Evolutionary conservation across 30 jellyfish, hydroid and myxozoan species (phyloP), one percentile per base, ranked within the genome.

Genomic region (Aurelia coerulea): DNA sequence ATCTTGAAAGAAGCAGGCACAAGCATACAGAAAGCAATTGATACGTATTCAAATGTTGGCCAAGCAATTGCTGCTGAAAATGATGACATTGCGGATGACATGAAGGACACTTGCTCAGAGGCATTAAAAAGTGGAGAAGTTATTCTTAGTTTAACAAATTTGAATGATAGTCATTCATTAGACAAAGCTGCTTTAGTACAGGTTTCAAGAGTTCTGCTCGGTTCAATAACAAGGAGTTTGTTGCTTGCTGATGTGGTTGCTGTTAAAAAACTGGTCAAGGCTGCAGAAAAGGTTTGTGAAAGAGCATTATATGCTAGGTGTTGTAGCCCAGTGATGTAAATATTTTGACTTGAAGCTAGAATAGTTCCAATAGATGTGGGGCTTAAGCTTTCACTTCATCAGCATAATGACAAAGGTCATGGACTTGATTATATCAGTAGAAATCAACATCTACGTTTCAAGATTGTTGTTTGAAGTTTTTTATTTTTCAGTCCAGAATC

Each of bases 171-270:
- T 46, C 33, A 62, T 37, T 39, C 79, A 15, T 74, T 80, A 37
- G 94, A 92, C 56, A 86, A 81, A 64, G 85, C 86, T 15, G 88
- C 93, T 32, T 77, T 92, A 4, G 91, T 89, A 5, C 95, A 92
- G 32, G 93, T 90, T 6, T 91, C 98, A 31, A 80, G 97, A 76
- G 85, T 76, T 7, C 82, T 92, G 51, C 86, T 92, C 15, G 95
- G 97, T 3, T 79, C 98, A 46, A 87, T 92, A 2, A 92, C 98
- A 12, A 75, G 94, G 73, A 85, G 94, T 18, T 86, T 92, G 86
- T 70, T 92, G 23, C 97, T 92, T 17, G 92, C 97, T 3, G 98
- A 92, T 77, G 88, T 79, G 33, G 87, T 89, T 15, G 98, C 98
- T 51, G 93, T 87, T 16, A 86, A 79, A 80, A 92, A 92, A 62